These are phyloP conservation scores for Mesoclemmys tuberculata DNA, from an alignment of 2,113 vertebrate species.

Conservation along the genomic window DNA sequence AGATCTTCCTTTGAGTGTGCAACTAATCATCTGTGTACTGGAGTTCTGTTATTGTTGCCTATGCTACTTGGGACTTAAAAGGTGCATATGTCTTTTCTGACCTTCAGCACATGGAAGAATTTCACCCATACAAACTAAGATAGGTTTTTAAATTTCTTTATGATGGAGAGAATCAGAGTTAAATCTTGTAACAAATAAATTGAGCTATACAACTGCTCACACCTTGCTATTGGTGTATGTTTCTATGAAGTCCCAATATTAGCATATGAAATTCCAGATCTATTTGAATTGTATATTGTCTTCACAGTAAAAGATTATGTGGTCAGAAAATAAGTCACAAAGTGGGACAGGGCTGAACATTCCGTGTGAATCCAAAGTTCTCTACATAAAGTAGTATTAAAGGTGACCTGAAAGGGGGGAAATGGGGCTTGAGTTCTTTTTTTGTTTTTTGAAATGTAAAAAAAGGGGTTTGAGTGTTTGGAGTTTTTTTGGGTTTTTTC, in stretches of 20 bases:
- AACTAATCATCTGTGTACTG: too few relatives aligned
- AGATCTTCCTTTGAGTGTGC: too few relatives aligned
- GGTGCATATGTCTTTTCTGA: not conserved
- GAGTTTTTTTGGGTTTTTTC: not conserved
- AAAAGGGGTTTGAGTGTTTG: not conserved
- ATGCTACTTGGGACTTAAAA: not conserved
- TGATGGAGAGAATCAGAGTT: not conserved
- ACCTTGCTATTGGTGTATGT: not conserved
- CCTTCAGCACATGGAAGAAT: not conserved
- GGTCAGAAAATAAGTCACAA: not conserved
- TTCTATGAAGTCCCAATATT: not conserved
- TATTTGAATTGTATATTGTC: not conserved
- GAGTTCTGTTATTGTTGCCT: too few relatives aligned
- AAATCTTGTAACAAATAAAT: not conserved
- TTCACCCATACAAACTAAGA: not conserved
- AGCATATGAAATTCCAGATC: not conserved
- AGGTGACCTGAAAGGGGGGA: not conserved
- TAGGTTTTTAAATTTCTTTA: not conserved
- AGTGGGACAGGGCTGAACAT: not conserved
- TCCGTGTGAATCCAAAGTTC: not conserved
- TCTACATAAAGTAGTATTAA: conserved; percentile 1
- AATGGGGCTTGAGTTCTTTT: not conserved
- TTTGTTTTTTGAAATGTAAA: not conserved
- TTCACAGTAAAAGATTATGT: not conserved
- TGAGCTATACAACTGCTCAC: not conserved